A percentile compares a stretch with the other conserved stretches of the same genome.
Evolutionary conservation across 1,140 invertebrate species (phyloP).

Genomic region (Drosophila kurseongensis): DNA sequence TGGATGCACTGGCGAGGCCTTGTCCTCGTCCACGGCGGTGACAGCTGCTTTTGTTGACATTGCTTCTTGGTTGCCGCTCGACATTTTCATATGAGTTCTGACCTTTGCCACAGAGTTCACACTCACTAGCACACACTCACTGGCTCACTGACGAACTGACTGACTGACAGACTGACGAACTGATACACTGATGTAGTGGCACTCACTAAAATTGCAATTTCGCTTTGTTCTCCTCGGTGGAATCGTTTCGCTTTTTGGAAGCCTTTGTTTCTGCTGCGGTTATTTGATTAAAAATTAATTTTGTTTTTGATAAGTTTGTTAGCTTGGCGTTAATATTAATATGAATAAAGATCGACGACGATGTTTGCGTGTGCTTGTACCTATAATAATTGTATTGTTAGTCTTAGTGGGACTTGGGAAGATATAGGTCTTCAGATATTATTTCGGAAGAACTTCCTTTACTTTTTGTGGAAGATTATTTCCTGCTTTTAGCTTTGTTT

Average conservation of each 20-base stretch:
- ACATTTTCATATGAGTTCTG: conserved; percentile 68
- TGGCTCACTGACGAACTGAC: not conserved
- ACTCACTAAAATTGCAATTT: conserved; percentile 58
- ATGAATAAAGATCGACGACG: conserved; percentile 3
- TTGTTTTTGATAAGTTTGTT: not conserved
- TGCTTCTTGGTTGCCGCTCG: conserved; percentile 57
- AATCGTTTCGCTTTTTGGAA: conserved; percentile 20
- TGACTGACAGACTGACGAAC: not conserved
- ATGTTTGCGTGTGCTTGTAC: not conserved
- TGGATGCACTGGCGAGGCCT: conserved; percentile 32
- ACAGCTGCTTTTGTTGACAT: conserved; percentile 55
- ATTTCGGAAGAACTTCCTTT: no score
- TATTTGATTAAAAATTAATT: conserved; percentile 14
- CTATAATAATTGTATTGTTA: no score
- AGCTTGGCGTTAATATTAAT: not conserved
- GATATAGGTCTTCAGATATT: no score
- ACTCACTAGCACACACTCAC: conserved; percentile 9
- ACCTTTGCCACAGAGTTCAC: conserved; percentile 57
- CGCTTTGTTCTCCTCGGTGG: conserved; percentile 17
- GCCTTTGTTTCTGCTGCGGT: conserved; percentile 30
- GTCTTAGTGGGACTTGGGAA: no score
- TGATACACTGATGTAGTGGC: conserved; percentile 29
- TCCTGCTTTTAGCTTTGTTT: no score
- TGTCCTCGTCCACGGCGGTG: conserved; percentile 27
- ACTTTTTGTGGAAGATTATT: no score